A percentile compares a stretch with the other conserved stretches of the same genome.
phyloP scores from a whole-genome alignment of 2,113 vertebrate species.

The Neolamprologus sp. region DNA sequence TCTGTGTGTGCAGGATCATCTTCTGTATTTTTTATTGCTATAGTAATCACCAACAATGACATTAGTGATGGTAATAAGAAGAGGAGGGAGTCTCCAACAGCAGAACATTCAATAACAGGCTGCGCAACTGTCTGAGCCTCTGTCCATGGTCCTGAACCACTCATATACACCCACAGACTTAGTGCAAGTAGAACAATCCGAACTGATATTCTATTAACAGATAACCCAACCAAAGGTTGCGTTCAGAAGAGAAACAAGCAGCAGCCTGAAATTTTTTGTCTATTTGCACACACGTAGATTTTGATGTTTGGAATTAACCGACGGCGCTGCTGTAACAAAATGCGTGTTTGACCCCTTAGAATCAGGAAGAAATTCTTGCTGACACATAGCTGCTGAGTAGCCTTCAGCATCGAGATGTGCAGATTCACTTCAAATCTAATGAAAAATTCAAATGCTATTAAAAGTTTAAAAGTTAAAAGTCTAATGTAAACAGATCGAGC shows the following conservation, averaged over 20 bases:
- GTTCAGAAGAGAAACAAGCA: background rate
- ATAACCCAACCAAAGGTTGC: background rate
- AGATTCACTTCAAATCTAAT: slow-evolving; percentile 12
- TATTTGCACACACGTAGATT: background rate
- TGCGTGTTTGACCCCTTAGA: background rate
- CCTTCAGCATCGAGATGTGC: background rate
- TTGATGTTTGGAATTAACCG: background rate
- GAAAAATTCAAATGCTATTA: slow-evolving; percentile 24
- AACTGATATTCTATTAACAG: background rate
- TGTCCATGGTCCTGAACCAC: slow-evolving; percentile 77
- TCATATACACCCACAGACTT: slow-evolving; percentile 51
- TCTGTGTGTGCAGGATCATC: background rate
- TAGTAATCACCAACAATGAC: background rate
- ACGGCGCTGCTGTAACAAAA: background rate
- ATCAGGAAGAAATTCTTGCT: background rate
- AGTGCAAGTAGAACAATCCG: slow-evolving; percentile 16
- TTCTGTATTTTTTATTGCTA: background rate
- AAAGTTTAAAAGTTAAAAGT: slow-evolving; percentile 27
- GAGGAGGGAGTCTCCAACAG: slow-evolving; percentile 20
- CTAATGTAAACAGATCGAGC: slow-evolving; percentile 8
- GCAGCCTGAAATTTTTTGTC: background rate
- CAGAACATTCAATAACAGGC: slow-evolving; percentile 46
- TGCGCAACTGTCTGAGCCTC: slow-evolving; percentile 56
- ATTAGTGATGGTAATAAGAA: slow-evolving; percentile 2
- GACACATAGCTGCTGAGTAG: background rate